Evolutionary conservation across 2,888 invertebrate species (phyloP), one percentile per base, ranked within the genome.

Genomic region (Falcaria lacertinaria): DNA sequence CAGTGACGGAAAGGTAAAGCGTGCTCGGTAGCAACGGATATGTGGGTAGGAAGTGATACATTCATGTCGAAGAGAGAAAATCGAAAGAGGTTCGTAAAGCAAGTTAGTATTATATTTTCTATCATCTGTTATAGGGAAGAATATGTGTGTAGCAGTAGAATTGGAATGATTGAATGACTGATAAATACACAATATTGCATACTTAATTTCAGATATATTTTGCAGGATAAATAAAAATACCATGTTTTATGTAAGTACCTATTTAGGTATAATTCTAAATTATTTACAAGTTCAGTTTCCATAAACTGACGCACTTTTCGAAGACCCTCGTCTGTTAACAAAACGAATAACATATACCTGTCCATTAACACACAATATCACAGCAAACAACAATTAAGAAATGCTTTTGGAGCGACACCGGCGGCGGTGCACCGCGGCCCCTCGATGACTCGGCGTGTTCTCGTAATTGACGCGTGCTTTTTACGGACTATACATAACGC

Each of bases 291-390:
- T 78, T 76, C 73, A 72, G 72, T 69, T 73, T 71, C 59, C 53
- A 60, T 64, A 60, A 61, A 70, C 66, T 67, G 66, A 69, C 65
- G 61, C 69, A 53, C 73, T 63, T 70, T 64, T 71, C 49, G 61
- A 62, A 65, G 56, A 65, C 65, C 69, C 63, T 67, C 60, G 62
- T 66, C 65, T 61, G 64, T 60, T 71, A 79, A 81, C 72, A 79
- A 80, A 65, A 78, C 22, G 25, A 75, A 68, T 59, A 74, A 62
- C 77, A 75, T 74, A 75, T 73, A 74, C 64, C 70, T 76, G 84
- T 86, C 82, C 84, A 83, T 85, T 83, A 84, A 79, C 77, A 73
- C 80, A 87, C 85, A 86, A 85, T 87, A 88, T 87, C 89, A 89
- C 89, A 89, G 88, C 87, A 79, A 80, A 82, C 85, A 83, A 88